Percentiles rank a stretch among this genome's conserved stretches.
phyloP scores from a whole-genome alignment of 1,140 invertebrate genomes.

The Mycetomoellerius zeteki region DNA sequence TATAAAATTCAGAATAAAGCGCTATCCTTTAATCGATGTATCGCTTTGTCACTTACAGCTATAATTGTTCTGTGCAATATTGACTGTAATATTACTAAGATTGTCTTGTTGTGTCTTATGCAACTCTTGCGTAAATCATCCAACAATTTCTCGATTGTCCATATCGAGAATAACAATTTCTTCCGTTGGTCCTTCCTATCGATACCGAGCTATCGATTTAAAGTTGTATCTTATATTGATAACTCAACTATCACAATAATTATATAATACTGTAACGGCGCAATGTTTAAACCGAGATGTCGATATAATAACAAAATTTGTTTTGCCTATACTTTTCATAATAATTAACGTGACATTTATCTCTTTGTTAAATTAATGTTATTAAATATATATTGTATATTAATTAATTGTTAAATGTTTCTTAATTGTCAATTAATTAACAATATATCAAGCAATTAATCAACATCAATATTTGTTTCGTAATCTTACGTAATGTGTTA shows the following conservation, averaged over 20 bases:
- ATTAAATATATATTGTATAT: constrained; percentile 21
- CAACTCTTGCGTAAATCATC: constrained; percentile 57
- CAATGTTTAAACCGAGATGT: constrained; percentile 33
- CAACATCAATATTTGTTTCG: constrained; percentile 6
- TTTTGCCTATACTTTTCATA: constrained; percentile 7
- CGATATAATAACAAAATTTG: constrained; percentile 28
- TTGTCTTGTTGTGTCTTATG: constrained; percentile 56
- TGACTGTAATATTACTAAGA: constrained; percentile 50
- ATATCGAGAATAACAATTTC: constrained; percentile 59
- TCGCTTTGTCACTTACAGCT: constrained; percentile 44
- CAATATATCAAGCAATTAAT: constrained; percentile 5
- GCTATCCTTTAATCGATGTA: constrained; percentile 48
- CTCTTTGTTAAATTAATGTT: constrained; percentile 17
- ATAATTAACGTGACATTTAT: constrained; percentile 23
- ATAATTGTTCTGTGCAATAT: constrained; percentile 50
- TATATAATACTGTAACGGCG: constrained; percentile 44
- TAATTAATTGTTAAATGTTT: constrained; percentile 1
- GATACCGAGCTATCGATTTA: constrained; percentile 43
- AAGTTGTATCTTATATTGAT: constrained; percentile 20
- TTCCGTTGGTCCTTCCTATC: constrained; percentile 51
- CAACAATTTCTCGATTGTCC: constrained; percentile 54
- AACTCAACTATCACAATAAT: constrained; percentile 47
- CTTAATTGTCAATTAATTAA: background rate
- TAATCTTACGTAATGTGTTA: background rate
- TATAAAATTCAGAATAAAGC: constrained; percentile 29